Percentiles rank a stretch among this genome's conserved stretches.
These are phyloP conservation scores for Eleginops maclovinus DNA, from an alignment of 2,113 vertebrate genomes.

Conservation along the genomic window DNA sequence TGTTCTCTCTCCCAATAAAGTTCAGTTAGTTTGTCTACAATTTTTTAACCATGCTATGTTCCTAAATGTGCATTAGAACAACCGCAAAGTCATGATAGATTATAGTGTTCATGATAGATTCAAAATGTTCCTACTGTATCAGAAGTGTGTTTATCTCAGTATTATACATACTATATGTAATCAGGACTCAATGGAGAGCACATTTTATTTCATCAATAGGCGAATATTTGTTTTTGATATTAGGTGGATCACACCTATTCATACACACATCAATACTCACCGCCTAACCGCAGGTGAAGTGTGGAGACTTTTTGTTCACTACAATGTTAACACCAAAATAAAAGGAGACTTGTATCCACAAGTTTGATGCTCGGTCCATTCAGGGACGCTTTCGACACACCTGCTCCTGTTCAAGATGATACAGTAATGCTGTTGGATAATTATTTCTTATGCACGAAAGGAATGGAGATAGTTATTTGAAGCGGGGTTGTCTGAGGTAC, in stretches of 20 bases:
- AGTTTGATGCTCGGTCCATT: neutral
- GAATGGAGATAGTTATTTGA: no score
- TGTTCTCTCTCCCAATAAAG: neutral
- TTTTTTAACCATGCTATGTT: neutral
- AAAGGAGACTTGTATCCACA: constrained; percentile 8
- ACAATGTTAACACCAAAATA: neutral
- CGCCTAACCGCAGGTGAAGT: neutral
- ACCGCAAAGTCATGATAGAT: neutral
- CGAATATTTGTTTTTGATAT: neutral
- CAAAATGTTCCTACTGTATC: neutral
- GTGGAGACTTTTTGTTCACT: neutral
- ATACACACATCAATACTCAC: neutral
- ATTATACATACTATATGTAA: neutral
- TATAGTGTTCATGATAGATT: neutral
- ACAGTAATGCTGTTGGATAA: neutral
- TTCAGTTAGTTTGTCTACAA: neutral
- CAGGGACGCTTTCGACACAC: neutral
- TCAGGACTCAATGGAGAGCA: neutral
- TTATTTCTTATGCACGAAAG: neutral
- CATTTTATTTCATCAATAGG: neutral
- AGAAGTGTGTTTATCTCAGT: neutral
- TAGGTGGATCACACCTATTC: neutral
- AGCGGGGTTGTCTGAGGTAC: no score
- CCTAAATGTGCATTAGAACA: neutral
- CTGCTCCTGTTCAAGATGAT: neutral